Evolutionary conservation across 1,140 invertebrate species (phyloP), one percentile per base, ranked within the genome.

Genomic region (Muscidifurax raptorellus): DNA sequence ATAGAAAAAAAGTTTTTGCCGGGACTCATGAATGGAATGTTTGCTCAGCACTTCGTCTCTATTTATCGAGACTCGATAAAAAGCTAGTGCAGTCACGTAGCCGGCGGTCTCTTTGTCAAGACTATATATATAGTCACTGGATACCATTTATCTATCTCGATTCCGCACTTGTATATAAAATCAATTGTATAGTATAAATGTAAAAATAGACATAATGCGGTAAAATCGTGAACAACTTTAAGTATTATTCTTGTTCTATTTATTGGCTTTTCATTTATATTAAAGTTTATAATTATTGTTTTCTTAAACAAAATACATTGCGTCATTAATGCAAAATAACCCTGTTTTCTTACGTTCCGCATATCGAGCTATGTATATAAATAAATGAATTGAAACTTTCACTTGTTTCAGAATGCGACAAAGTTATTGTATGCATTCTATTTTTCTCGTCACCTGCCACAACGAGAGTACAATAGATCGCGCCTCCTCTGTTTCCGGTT

Each of bases 361-460:
- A 66, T 66, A 1, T 67, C 1, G 66, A 27, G 13, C 66, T 44
- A 22, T 25, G 12, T 75, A 75, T 22, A 18, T 44, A 59, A 59
- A 59, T 59, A 22, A 3, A 75, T 75, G 40, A 75, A 75, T 75
- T 75, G 72, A 44, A 40, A 75, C 15, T 44, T 18, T 44, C 10
- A 47, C 40, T 75, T 75, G 72, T 75, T 36, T 22, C 1, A n/a
- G 27, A n/a, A n/a, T 22, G 47, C 25, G 27, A 77, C 75, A 77
- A 77, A 77, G 47, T 77, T 59, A 77, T 77, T 47, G 27, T 13
- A n/a, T 15, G 28, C 47, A 59, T 32, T 59, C 59, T 64, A 77
- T 77, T 77, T 72, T 77, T 64, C 47, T 59, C 75, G 75, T n/a
- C 75, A 64, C 47, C 75, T 77, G 75, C 47, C n/a, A 32, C 75